Percentiles rank a stretch among this genome's conserved stretches.
phyloP scores from a whole-genome alignment of 1,140 invertebrate species.

The Hormaphis cornu region DNA sequence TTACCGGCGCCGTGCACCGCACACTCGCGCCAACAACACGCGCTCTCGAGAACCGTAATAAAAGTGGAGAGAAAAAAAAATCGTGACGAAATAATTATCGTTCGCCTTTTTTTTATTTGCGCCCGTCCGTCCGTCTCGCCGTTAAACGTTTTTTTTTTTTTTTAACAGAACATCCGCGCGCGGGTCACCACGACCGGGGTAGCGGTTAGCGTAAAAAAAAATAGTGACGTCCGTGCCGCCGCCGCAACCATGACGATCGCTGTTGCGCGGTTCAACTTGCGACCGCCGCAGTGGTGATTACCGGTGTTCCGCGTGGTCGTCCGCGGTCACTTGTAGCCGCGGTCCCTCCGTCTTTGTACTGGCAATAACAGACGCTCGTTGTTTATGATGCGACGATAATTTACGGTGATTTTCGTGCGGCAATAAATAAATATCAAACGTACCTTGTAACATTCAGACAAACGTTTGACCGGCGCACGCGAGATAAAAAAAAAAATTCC shows the following conservation, averaged over 20 bases:
- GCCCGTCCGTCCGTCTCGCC: too few relatives aligned
- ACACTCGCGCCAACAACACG: not conserved
- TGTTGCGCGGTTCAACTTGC: not conserved
- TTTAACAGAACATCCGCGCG: not conserved
- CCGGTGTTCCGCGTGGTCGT: too few relatives aligned
- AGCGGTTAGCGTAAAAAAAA: not conserved
- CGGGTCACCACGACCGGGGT: slow-evolving; percentile 11
- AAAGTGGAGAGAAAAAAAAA: too few relatives aligned
- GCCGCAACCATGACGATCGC: slow-evolving; percentile 19
- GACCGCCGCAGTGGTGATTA: not conserved
- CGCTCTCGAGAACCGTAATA: too few relatives aligned
- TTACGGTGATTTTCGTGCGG: too few relatives aligned
- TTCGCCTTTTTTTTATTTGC: too few relatives aligned
- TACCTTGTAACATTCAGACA: too few relatives aligned
- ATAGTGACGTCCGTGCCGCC: not conserved
- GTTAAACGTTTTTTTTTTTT: too few relatives aligned
- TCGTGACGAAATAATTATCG: too few relatives aligned
- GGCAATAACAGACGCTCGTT: not conserved
- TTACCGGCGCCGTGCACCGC: slow-evolving; percentile 21
- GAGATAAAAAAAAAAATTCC: not conserved
- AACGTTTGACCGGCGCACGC: not conserved
- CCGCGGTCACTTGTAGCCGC: not conserved
- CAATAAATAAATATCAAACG: too few relatives aligned
- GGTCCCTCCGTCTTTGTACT: not conserved
- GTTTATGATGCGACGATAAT: too few relatives aligned